Evolutionary conservation across 2,888 invertebrate species (phyloP).

Genomic region (Uropetala carovei): DNA sequence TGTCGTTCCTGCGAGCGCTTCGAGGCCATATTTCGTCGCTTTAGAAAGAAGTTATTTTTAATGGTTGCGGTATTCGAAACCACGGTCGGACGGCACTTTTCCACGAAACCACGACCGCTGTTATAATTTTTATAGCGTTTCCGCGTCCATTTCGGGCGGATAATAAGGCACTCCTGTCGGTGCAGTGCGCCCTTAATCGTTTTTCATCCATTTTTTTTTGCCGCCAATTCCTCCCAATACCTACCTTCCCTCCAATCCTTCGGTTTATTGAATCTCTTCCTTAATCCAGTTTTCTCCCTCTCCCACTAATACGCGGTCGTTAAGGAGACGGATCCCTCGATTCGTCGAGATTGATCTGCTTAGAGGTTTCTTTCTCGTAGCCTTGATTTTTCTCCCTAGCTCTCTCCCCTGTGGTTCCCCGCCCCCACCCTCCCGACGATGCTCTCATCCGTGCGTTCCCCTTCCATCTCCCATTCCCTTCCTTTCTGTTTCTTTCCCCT

Average conservation of each 20-base stretch:
- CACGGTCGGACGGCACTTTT: too few species aligned
- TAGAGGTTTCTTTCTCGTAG: background rate
- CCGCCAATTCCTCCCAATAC: conserved; percentile 11
- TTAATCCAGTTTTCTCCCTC: conserved; percentile 50
- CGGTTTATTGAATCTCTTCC: conserved; percentile 56
- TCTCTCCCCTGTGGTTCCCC: background rate
- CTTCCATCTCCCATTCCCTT: background rate
- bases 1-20: too few species aligned
- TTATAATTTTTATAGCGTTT: too few species aligned
- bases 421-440: background rate
- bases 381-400: background rate
- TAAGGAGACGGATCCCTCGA: conserved; percentile 58
- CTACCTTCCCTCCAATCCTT: background rate
- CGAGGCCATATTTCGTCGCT: too few species aligned
- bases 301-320: conserved; percentile 45
- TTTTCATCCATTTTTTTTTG: background rate
- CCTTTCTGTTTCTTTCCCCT: conserved; percentile 26
- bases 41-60: too few species aligned
- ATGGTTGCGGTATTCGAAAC: too few species aligned
- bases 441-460: background rate
- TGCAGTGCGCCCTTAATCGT: background rate
- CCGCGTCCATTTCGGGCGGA: too few species aligned
- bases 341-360: conserved; percentile 55
- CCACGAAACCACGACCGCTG: too few species aligned
- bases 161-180: background rate